Percentiles rank a stretch among this genome's conserved stretches.
Conservation (phyloP, 2,888 invertebrate species). For the Thera obeliscata region DNA sequence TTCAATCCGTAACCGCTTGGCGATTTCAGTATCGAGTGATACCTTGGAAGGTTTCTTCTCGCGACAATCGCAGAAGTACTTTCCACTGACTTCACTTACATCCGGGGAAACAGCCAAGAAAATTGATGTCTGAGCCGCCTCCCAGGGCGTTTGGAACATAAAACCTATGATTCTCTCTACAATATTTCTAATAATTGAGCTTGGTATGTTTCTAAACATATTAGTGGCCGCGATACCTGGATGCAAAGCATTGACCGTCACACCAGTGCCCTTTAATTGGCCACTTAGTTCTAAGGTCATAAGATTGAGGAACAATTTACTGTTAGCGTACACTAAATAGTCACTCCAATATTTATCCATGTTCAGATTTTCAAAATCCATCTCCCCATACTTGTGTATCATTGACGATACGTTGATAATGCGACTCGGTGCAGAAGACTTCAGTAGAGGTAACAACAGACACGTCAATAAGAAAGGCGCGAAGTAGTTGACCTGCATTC, state of each 20-base stretch:
- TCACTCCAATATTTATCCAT: constrained; percentile 82
- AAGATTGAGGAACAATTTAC: constrained; percentile 87
- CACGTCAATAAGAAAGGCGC: constrained; percentile 89
- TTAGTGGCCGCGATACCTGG: constrained; percentile 89
- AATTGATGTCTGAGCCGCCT: constrained; percentile 87
- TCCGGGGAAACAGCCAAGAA: constrained; percentile 83
- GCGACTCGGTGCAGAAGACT: constrained; percentile 85
- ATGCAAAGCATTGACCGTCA: constrained; percentile 88
- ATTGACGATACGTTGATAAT: constrained; percentile 87
- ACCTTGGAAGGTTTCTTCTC: constrained; percentile 77
- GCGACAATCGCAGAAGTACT: constrained; percentile 86
- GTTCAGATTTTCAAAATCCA: constrained; percentile 77
- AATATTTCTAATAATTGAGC: constrained; percentile 58
- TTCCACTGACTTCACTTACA: constrained; percentile 85
- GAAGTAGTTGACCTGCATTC: constrained; percentile 89
- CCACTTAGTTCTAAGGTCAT: constrained; percentile 86
- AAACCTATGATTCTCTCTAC: constrained; percentile 59
- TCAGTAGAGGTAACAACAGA: constrained; percentile 80
- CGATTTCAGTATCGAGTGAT: constrained; percentile 80
- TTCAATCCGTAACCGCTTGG: constrained; percentile 86
- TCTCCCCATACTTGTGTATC: constrained; percentile 79
- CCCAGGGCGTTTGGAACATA: constrained; percentile 84
- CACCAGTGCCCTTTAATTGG: constrained; percentile 84
- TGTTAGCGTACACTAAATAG: constrained; percentile 75
- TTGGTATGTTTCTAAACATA: constrained; percentile 85